phyloP scores from a whole-genome alignment of 2,888 invertebrate genomes.

The Hylaea fasciaria region DNA sequence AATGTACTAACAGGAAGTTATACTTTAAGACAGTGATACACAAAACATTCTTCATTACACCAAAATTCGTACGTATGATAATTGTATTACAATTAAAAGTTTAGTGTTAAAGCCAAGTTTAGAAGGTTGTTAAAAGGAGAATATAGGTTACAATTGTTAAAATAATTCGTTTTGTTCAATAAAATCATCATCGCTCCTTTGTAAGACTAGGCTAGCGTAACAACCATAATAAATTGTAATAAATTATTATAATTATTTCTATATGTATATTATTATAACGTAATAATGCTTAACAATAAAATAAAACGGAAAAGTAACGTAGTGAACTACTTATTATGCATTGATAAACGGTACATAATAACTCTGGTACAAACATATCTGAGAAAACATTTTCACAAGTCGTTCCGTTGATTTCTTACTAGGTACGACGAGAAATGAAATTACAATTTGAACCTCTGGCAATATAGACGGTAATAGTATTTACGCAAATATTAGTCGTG shows the following conservation, averaged over 20 bases:
- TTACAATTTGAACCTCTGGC: too few relatives aligned
- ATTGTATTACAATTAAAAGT: neutral
- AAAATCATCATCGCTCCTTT: constrained; percentile 43
- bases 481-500: too few relatives aligned
- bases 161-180: constrained; percentile 49
- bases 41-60: too few relatives aligned
- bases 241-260: constrained; percentile 45
- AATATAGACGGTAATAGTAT: too few relatives aligned
- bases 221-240: constrained; percentile 50
- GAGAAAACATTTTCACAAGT: neutral
- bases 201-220: constrained; percentile 60
- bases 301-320: constrained; percentile 20
- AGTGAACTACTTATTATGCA: constrained; percentile 32
- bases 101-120: neutral
- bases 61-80: neutral
- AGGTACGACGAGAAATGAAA: too few relatives aligned
- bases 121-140: neutral
- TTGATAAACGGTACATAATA: constrained; percentile 17
- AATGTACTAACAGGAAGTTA: too few relatives aligned
- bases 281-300: constrained; percentile 41
- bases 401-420: neutral
- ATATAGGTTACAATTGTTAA: constrained; percentile 22
- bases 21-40: too few relatives aligned
- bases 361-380: neutral
- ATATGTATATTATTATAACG: constrained; percentile 43